A percentile compares a stretch with the other conserved stretches of the same genome.
Conservation (phyloP, 2,797 vertebrate species). For the Hylomyscus alleni region DNA sequence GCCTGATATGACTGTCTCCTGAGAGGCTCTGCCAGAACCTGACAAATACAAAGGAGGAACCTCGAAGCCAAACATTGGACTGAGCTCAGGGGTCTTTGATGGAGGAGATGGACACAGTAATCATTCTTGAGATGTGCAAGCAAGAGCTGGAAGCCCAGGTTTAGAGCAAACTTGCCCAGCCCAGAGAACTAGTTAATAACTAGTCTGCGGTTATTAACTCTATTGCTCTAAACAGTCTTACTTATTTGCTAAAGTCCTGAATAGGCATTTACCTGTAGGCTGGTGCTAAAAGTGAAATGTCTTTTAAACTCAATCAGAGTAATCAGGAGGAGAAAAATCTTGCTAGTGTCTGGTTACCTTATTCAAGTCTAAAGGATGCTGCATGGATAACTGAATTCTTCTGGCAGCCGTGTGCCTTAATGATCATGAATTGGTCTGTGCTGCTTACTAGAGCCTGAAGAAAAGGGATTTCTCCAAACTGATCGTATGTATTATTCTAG, state of each 20-base stretch:
- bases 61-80: no score
- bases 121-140: not conserved
- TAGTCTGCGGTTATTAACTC: not conserved
- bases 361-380: not conserved
- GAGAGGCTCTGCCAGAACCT: no score
- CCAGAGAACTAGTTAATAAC: not conserved
- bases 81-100: no score
- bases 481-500: constrained; percentile 34
- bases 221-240: constrained; percentile 36
- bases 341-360: not conserved
- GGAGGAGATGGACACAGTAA: no score
- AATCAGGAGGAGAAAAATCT: not conserved
- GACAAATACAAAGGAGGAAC: no score
- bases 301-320: constrained; percentile 4
- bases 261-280: constrained; percentile 28
- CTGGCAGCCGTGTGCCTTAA: not conserved
- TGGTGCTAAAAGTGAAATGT: not conserved
- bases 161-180: not conserved
- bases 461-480: constrained; percentile 17
- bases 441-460: not conserved
- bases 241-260: constrained; percentile 38
- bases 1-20: no score
- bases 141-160: not conserved
- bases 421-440: not conserved
- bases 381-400: not conserved